Conservation (phyloP, 2,113 vertebrate genomes). For the Diphyllodes magnificus region DNA sequence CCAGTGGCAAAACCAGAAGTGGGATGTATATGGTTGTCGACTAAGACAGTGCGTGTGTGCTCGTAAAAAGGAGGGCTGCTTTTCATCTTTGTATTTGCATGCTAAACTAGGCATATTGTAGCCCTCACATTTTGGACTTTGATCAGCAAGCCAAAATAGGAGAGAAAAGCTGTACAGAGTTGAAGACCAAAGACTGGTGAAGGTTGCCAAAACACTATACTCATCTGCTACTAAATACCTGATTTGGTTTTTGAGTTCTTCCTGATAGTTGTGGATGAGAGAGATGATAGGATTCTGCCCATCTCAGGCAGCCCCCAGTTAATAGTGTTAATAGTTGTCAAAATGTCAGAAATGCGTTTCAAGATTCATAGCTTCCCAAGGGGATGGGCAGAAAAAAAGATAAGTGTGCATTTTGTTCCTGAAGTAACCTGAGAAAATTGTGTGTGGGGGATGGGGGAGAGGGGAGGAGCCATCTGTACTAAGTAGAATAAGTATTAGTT, state of each 20-base stretch:
- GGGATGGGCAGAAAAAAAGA: background rate
- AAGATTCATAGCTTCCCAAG: background rate
- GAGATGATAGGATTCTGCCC: background rate
- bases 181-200: background rate
- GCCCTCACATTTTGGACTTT: background rate
- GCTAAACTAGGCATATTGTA: background rate
- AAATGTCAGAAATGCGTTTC: background rate
- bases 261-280: background rate
- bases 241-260: background rate
- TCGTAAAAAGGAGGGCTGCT: background rate
- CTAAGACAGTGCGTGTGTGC: accelerated
- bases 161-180: background rate
- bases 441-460: no score
- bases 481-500: background rate
- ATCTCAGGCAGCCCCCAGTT: background rate
- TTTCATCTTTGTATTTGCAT: background rate
- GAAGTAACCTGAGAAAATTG: background rate
- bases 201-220: slow-evolving; percentile 11
- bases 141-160: background rate
- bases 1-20: background rate
- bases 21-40: background rate
- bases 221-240: background rate
- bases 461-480: background rate
- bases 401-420: background rate
- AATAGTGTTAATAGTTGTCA: background rate